phyloP scores from a whole-genome alignment of 2,113 vertebrate genomes.

The Phylloscopus trochiloides region DNA sequence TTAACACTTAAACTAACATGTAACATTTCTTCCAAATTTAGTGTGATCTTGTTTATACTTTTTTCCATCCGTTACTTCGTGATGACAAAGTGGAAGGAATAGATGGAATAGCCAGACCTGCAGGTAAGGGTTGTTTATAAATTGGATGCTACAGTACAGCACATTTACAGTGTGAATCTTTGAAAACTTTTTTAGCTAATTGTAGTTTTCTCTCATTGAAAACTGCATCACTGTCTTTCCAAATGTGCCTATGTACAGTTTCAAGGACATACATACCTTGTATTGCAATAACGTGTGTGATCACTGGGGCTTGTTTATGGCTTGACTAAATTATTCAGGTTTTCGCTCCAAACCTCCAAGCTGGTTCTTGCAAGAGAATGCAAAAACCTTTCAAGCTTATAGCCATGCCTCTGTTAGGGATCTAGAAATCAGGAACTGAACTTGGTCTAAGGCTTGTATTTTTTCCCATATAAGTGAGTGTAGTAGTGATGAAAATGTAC shows the following conservation, averaged over 20 bases:
- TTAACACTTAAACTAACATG: slow-evolving; percentile 36
- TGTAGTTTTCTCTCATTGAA: neutral
- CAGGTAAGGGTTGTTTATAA: slow-evolving; percentile 70
- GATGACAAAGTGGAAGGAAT: slow-evolving; percentile 94
- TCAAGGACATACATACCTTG: neutral
- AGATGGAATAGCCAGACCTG: slow-evolving; percentile 78
- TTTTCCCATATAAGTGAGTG: neutral
- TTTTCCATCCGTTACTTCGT: slow-evolving; percentile 93
- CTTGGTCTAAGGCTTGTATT: neutral
- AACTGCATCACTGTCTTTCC: neutral
- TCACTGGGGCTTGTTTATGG: neutral
- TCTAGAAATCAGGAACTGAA: neutral
- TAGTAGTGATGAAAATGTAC: neutral
- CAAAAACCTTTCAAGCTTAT: neutral
- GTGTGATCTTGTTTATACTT: slow-evolving; percentile 98
- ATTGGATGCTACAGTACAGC: neutral
- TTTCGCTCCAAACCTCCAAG: neutral
- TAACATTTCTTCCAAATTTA: slow-evolving; percentile 64
- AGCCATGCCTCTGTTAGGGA: neutral
- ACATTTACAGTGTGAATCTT: neutral
- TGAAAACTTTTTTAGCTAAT: neutral
- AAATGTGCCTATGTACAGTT: neutral
- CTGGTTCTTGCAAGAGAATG: neutral
- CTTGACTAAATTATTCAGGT: neutral
- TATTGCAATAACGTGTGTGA: neutral